Evolutionary conservation across 2,888 invertebrate species (phyloP), one percentile per base, ranked within the genome.

Genomic region (Podotricha telesiphe): DNA sequence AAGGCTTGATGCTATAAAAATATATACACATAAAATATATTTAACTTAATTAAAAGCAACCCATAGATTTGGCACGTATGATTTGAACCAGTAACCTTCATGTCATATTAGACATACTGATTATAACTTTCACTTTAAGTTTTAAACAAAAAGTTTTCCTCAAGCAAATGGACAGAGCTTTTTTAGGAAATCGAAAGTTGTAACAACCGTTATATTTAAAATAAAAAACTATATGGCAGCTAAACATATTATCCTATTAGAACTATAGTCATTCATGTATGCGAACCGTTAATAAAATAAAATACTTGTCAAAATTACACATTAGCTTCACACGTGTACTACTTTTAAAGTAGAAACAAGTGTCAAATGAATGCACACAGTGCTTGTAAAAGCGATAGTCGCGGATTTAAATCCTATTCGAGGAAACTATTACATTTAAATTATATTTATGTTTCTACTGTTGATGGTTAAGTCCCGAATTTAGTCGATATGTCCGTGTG

Each of bases 171-270:
- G 42, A 22, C n/a, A 42, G 15, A 45, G 11, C 22, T 22, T 58
- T 59, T 45, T 59, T 10, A 37, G 8, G 37, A 62, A 48, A 50
- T 34, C 17, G 48, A 62, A 62, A 62, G 62, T 61, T 17, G 19
- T 62, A 17, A n/a, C 13, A 17, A 62, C 62, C 19, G 48, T 62
- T 62, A 47, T 15, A 45, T 47, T 62, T 10, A 47, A 17, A 48
- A 19, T 47, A 37, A 19, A 62, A 7, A 19, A 0, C 7, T 55
- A 17, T 34, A 17, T 62, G 20, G 50, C 20, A 50, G 37, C 13
- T 48, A 45, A 62, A 62, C 17, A 62, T 47, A 15, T 48, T 17
- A 62, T 34, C 34, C 10, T 47, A 28, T 48, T 28, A 45, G 11
- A 22, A 11, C n/a, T n/a, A 28, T 59, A 45, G 15, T 59, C 22